Base-by-base conservation (phyloP, 2,888 invertebrate species). In the Ectemnius continuus region DNA sequence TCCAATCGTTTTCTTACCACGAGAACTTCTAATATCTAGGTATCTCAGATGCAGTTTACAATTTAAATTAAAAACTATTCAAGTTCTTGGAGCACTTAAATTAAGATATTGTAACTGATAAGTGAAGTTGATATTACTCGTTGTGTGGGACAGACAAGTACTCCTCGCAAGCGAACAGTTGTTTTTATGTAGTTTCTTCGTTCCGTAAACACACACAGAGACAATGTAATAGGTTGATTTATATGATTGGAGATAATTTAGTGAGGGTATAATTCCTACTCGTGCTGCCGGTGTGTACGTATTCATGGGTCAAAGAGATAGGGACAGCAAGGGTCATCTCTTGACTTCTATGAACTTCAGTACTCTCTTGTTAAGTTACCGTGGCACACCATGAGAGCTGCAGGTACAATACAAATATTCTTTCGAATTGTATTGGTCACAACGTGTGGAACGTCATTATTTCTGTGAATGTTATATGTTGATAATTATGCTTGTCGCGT, bases 271-370 rank as follows among this genome's bases (percentile, higher is more conserved):
- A 86, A 87, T 86, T 83, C 77, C 75, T 81, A 84, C 85, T 75
- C 82, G 82, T 80, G 83, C 82, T 71, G 71, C 81, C 80, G 67
- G 71, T 65, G 74, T 78, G 75, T 63, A 80, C 76, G 82, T 76
- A 80, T 80, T 79, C 82, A 76, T 85, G 79, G 85, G 86, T 87
- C 85, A 85, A 74, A 78, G 75, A 84, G 88, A 89, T 89, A 89
- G 81, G 80, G 86, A 81, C 79, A 81, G 81, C 83, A 85, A 87
- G 87, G 88, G 90, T 90, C 89, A 90, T 89, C 89, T 83, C 84
- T 85, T 84, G 87, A 87, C 86, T 89, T 83, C 78, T 70, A 80
- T 86, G 85, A 88, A 85, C 84, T 11, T 83, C 87, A 88, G 88
- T 89, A 81, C 80, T 83, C 78, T 87, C 84, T 83, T 84, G 78